phyloP scores from a whole-genome alignment of 2,113 vertebrate genomes.

The Phocoena phocoena region DNA sequence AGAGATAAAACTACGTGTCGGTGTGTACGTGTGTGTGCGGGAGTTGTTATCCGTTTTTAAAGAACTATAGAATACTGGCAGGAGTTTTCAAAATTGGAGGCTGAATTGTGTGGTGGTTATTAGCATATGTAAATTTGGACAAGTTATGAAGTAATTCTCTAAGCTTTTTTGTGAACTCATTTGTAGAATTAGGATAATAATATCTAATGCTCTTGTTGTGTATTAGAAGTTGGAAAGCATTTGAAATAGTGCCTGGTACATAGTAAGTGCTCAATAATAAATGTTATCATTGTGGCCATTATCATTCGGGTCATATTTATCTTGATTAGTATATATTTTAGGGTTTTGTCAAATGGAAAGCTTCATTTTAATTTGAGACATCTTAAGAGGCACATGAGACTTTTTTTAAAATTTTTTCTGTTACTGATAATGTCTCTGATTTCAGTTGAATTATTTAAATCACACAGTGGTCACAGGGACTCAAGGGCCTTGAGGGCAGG shows the following conservation, averaged over 20 bases:
- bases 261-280: neutral
- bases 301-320: neutral
- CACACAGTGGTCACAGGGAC: neutral
- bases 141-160: neutral
- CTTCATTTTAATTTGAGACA: neutral
- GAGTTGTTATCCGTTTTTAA: neutral
- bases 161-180: neutral
- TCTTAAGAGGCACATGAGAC: neutral
- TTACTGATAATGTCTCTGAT: neutral
- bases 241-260: neutral
- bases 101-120: neutral
- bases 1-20: neutral
- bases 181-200: slow-evolving; percentile 4
- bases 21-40: neutral
- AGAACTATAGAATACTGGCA: neutral
- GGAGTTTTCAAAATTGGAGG: slow-evolving; percentile 36
- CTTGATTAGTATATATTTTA: neutral
- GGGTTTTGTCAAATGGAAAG: neutral
- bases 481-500: neutral
- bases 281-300: neutral
- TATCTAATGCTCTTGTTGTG: neutral
- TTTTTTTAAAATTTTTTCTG: neutral
- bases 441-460: neutral
- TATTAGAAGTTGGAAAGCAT: neutral
- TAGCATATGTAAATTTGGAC: neutral